phyloP scores from a whole-genome alignment of 2,113 vertebrate genomes.

The Pungitius pungitius region DNA sequence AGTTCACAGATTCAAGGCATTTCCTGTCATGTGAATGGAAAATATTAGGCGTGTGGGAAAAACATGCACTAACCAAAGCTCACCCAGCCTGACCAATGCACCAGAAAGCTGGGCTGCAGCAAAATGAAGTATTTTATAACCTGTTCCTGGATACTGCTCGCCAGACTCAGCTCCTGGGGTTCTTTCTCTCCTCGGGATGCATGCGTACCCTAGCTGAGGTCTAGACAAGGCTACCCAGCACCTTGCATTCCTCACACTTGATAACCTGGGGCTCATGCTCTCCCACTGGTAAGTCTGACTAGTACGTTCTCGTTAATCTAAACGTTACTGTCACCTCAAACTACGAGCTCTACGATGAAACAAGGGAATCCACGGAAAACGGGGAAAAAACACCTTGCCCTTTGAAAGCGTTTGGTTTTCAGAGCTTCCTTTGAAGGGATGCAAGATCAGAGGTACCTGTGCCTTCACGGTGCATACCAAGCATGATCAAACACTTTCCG shows the following conservation, averaged over 20 bases:
- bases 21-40: slow-evolving; percentile 46
- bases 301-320: slow-evolving; percentile 52
- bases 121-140: slow-evolving; percentile 60
- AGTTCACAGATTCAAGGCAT: slow-evolving; percentile 35
- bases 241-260: slow-evolving; percentile 47
- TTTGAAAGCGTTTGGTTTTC: slow-evolving; percentile 48
- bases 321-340: no score
- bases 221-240: slow-evolving; percentile 70
- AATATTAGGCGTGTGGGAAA: slow-evolving; percentile 38
- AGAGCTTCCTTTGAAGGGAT: slow-evolving; percentile 64
- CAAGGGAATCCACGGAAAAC: no score
- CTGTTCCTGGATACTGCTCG: slow-evolving; percentile 35
- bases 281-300: slow-evolving; percentile 50
- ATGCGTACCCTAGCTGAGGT: slow-evolving; percentile 54
- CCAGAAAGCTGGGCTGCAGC: slow-evolving; percentile 41
- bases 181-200: slow-evolving; percentile 42
- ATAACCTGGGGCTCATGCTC: slow-evolving; percentile 41
- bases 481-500: slow-evolving; percentile 79
- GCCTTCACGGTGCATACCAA: slow-evolving; percentile 85
- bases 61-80: slow-evolving; percentile 43
- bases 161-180: slow-evolving; percentile 43
- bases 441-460: slow-evolving; percentile 80
- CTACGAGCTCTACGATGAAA: no score
- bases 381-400: neutral
- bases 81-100: slow-evolving; percentile 23